A percentile compares a stretch with the other conserved stretches of the same genome.
phyloP scores from a whole-genome alignment of 2,113 vertebrate species.

The Cathartes aura region DNA sequence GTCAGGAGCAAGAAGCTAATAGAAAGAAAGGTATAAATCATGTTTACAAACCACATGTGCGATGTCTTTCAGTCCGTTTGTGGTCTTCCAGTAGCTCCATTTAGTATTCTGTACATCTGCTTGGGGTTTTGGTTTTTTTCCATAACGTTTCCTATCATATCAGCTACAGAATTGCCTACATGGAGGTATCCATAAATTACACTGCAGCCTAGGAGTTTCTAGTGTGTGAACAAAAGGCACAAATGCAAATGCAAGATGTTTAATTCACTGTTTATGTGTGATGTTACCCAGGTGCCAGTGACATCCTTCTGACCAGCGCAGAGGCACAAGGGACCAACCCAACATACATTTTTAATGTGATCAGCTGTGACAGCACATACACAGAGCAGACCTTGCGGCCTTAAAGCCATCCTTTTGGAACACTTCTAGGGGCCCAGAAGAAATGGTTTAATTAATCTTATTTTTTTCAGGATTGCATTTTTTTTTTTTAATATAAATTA shows the following conservation, averaged over 20 bases:
- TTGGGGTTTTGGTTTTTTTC: background rate
- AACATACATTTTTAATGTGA: slow-evolving; percentile 85
- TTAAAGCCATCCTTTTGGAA: slow-evolving; percentile 78
- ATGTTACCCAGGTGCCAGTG: slow-evolving; percentile 81
- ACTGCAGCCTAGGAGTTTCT: slow-evolving; percentile 67
- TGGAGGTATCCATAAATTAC: slow-evolving; percentile 80
- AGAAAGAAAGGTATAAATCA: background rate
- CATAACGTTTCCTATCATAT: slow-evolving; percentile 65
- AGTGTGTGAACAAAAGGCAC: slow-evolving; percentile 77
- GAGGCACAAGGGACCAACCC: slow-evolving; percentile 75
- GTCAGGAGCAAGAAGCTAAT: background rate
- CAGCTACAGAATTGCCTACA: slow-evolving; percentile 74
- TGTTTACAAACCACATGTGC: slow-evolving; percentile 62
- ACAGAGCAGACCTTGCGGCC: slow-evolving; percentile 76
- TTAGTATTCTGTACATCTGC: slow-evolving; percentile 78
- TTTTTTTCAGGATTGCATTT: slow-evolving; percentile 73
- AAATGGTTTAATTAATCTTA: slow-evolving; percentile 83
- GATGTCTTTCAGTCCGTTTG: slow-evolving; percentile 55
- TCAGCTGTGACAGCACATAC: slow-evolving; percentile 80
- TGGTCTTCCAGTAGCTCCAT: slow-evolving; percentile 59
- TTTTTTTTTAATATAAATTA: slow-evolving; percentile 78
- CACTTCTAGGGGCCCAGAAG: slow-evolving; percentile 77
- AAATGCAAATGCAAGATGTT: slow-evolving; percentile 79
- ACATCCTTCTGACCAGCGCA: slow-evolving; percentile 77
- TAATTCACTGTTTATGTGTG: slow-evolving; percentile 80